Base-by-base conservation (phyloP, 1,140 invertebrate genomes). In the Danaus melanippus region DNA sequence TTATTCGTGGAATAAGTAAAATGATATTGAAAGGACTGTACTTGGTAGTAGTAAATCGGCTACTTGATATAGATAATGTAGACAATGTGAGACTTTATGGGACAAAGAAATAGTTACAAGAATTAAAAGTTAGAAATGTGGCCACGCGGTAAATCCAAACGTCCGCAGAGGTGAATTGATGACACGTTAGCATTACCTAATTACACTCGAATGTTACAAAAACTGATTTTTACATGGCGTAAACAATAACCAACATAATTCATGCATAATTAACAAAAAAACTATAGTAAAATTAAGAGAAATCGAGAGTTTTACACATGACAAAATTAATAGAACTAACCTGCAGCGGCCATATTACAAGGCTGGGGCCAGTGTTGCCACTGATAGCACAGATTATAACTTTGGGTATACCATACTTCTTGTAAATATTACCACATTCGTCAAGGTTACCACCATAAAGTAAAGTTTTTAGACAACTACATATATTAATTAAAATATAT, bases 341-440 rank as follows among this genome's bases (percentile, higher is more conserved):
- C 86, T 87, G 86, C 73, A 85, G 86, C 83, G 79, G 84, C 86
- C 86, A 87, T 87, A 86, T 86, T 86, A 84, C 72, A 83, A 79
- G 82, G 86, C 79, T 86, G 76, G 69, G 74, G 70, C 69, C 60
- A 64, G 71, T 83, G 80, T 79, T 87, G 79, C 86, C 83, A 86
- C 71, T 75, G 66, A 67, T 52, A 53, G 57, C 49, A 58, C 56
- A 58, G 50, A 58, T 50, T 49, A 56, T 42, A 56, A 41, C 44
- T 51, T n/a, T 48, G 46, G 40, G 56, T 39, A 48, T 61, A 56
- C 51, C 53, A 54, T 54, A 46, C 40, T 46, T 46, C 10, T 41
- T 52, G 12, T 52, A 60, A 64, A 46, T 39, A 15, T 50, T 55
- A 58, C 50, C 42, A 59, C 44, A 32, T 51, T 39, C 12, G n/a